Conservation (phyloP, 2,797 vertebrate genomes). For the Vireo griseus region DNA sequence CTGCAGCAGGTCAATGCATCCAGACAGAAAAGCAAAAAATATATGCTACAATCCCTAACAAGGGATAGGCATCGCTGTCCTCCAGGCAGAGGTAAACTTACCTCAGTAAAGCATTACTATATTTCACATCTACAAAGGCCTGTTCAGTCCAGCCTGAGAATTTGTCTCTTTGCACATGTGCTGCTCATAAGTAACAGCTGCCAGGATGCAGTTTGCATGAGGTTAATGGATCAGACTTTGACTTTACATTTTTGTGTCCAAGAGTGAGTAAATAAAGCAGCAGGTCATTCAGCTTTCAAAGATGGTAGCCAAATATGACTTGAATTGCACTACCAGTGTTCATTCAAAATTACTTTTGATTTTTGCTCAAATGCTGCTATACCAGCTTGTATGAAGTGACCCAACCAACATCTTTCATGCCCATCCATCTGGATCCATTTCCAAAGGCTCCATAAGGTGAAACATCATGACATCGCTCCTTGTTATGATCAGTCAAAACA, state of each 20-base stretch:
- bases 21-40: not conserved
- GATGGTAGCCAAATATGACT: not conserved
- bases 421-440: not conserved
- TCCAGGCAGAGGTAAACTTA: not conserved
- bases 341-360: not conserved
- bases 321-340: not conserved
- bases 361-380: not conserved
- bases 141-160: not conserved
- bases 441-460: not conserved
- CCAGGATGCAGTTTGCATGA: not conserved
- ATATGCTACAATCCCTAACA: not conserved
- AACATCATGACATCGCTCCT: not conserved
- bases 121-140: not conserved
- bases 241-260: not conserved
- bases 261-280: not conserved
- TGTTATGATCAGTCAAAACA: not conserved
- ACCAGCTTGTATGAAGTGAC: not conserved
- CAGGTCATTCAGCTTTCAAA: not conserved
- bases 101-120: not conserved
- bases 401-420: not conserved
- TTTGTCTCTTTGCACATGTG: not conserved
- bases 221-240: not conserved
- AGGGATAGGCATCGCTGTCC: not conserved
- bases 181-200: not conserved
- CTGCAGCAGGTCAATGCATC: not conserved